Base-by-base conservation (phyloP, 2,797 vertebrate genomes). In the Ciconia nigra region DNA sequence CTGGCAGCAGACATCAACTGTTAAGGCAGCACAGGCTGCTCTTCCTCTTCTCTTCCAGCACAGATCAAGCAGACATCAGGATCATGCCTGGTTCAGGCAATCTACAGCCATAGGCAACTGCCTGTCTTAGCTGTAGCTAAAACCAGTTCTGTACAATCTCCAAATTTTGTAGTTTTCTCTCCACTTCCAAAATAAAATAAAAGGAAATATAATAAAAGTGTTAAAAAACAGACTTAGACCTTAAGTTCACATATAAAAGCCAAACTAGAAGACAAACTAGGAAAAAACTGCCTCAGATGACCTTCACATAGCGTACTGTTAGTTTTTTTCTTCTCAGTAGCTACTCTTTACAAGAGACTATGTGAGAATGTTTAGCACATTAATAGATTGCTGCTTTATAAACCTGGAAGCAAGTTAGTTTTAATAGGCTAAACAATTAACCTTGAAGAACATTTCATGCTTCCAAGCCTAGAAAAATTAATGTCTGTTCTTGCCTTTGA, bases 361-460 rank as follows among this genome's bases (percentile, higher is more conserved):
- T 29, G 16, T 66, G 28, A 65, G 31, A 51, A 7, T 52, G 9
- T 54, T 83, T 31, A 73, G 29, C 28, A 19, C 20, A 71, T 51
- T 72, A 84, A 52, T 11, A 28, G 15, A 39, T 26, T 63, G 55
- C 11, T 26, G 3, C 33, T 71, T 76, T 83, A 71, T 62, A 87
- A 85, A 87, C 49, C 63, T 93, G 33, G 21, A 71, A 83, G 42
- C 7, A 71, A 71, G 39, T 78, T 59, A 80, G 15, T 81, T 95
- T 91, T 94, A 92, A 87, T 49, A 69, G 63, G 61, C 39, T 89
- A 89, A 91, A 65, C 42, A 91, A 94, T 96, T 96, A 92, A 94
- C 58, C 79, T 91, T 83, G 61, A 72, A 83, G 49, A 92, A 72
- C 4, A 66, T 39, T 70, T 90, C 71, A 73, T 81, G 42, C 72